Evolutionary conservation across 2,797 vertebrate genomes (phyloP).

Genomic region (Spea hammondii): DNA sequence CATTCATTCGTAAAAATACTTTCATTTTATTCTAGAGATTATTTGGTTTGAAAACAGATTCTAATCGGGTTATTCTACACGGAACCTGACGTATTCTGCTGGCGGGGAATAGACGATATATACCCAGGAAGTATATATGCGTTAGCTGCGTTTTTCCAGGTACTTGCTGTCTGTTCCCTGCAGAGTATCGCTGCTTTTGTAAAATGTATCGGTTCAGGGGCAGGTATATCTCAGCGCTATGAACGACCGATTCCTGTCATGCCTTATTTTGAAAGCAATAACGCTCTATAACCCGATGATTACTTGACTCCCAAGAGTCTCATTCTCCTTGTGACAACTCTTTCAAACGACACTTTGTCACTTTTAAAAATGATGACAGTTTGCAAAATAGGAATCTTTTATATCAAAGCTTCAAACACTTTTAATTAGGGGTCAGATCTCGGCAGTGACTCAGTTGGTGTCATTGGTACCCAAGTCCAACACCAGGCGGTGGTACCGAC

Average conservation of each 20-base stretch:
- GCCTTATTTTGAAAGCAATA: conserved; percentile 37
- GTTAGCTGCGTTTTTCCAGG: too few relatives aligned
- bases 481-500: background rate
- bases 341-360: conserved; percentile 46
- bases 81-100: too few relatives aligned
- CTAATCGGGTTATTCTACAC: too few relatives aligned
- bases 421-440: conserved; percentile 2
- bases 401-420: conserved; percentile 4
- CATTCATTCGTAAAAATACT: too few relatives aligned
- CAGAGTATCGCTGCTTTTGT: background rate
- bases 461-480: background rate
- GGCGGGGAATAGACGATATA: too few relatives aligned
- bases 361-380: conserved; percentile 25
- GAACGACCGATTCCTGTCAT: background rate
- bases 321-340: conserved; percentile 47
- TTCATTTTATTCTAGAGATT: too few relatives aligned
- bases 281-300: conserved; percentile 31
- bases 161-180: background rate
- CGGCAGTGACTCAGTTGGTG: background rate
- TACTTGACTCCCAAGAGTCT: conserved; percentile 20
- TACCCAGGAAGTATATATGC: too few relatives aligned
- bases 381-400: conserved; percentile 32
- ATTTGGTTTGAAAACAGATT: too few relatives aligned
- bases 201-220: conserved; percentile 1
- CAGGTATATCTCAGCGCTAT: background rate